Evolutionary conservation across 2,888 invertebrate genomes (phyloP).

Genomic region (Syrista parreyssii): DNA sequence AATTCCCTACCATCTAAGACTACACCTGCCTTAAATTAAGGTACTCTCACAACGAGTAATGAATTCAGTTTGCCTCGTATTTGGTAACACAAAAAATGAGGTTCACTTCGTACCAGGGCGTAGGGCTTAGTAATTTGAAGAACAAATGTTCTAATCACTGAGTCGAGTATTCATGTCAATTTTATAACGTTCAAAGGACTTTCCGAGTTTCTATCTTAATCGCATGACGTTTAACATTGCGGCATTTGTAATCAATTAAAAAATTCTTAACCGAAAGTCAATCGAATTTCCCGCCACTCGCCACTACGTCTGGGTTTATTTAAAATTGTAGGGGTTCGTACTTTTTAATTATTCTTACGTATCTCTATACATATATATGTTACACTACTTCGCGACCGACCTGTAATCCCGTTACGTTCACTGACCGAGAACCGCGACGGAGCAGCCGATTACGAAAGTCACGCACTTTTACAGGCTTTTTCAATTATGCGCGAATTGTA

Average conservation of each 20-base stretch:
- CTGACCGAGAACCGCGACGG: slow-evolving; percentile 48
- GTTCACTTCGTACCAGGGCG: background rate
- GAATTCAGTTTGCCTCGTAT: background rate
- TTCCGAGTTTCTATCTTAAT: background rate
- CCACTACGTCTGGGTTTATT: background rate
- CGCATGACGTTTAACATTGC: background rate
- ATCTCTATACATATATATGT: background rate
- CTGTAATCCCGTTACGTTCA: slow-evolving; percentile 55
- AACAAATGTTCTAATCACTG: background rate
- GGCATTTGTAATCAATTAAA: background rate
- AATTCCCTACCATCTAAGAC: background rate
- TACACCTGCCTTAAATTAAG: background rate
- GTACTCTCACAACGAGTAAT: background rate
- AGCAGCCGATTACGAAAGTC: slow-evolving; percentile 38
- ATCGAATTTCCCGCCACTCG: background rate
- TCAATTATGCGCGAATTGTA: background rate
- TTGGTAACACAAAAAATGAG: background rate
- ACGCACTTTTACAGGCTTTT: slow-evolving; percentile 22
- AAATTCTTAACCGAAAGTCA: background rate
- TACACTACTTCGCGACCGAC: slow-evolving; percentile 12
- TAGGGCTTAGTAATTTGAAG: background rate
- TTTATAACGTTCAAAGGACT: background rate
- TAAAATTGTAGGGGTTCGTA: background rate
- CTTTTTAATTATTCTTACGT: background rate
- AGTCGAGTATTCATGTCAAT: background rate